phyloP scores from a whole-genome alignment of 2,113 vertebrate genomes.

The Aleadryas rufinucha region DNA sequence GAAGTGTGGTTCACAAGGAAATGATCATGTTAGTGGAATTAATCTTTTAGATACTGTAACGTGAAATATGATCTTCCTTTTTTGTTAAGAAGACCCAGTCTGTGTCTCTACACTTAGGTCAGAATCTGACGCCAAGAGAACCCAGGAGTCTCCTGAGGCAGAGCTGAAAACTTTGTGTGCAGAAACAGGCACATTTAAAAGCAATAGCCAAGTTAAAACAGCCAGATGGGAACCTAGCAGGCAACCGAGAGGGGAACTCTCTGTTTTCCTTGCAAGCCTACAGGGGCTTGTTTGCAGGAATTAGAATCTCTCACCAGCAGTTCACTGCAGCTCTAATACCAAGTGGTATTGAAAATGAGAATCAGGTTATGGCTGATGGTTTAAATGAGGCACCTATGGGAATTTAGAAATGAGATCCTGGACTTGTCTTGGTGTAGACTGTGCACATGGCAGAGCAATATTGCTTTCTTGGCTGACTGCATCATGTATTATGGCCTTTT shows the following conservation, averaged over 20 bases:
- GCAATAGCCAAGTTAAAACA: slow-evolving; percentile 62
- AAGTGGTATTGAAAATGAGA: slow-evolving; percentile 64
- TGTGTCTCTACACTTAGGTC: slow-evolving; percentile 13
- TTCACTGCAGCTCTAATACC: slow-evolving; percentile 62
- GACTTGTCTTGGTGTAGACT: slow-evolving; percentile 10
- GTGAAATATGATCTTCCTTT: slow-evolving; percentile 35
- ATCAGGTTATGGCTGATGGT: slow-evolving; percentile 63
- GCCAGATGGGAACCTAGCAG: slow-evolving; percentile 68
- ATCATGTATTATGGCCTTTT: slow-evolving; percentile 56
- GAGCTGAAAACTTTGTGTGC: slow-evolving; percentile 1
- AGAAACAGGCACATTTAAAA: slow-evolving; percentile 61
- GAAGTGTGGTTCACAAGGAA: slow-evolving; percentile 28
- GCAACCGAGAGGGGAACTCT: slow-evolving; percentile 39
- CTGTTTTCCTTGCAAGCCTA: slow-evolving; percentile 64
- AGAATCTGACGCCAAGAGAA: background rate
- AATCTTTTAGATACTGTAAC: slow-evolving; percentile 40
- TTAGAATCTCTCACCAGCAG: slow-evolving; percentile 67
- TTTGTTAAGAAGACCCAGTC: slow-evolving; percentile 34
- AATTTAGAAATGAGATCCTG: slow-evolving; percentile 64
- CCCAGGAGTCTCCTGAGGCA: slow-evolving; percentile 30
- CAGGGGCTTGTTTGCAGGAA: slow-evolving; percentile 67
- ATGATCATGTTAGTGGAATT: slow-evolving; percentile 26
- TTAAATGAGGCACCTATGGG: slow-evolving; percentile 66
- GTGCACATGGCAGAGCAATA: slow-evolving; percentile 60
- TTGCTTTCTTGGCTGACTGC: slow-evolving; percentile 65